Base-by-base conservation (phyloP, 1,140 invertebrate species). In the Calliphora vicina region DNA sequence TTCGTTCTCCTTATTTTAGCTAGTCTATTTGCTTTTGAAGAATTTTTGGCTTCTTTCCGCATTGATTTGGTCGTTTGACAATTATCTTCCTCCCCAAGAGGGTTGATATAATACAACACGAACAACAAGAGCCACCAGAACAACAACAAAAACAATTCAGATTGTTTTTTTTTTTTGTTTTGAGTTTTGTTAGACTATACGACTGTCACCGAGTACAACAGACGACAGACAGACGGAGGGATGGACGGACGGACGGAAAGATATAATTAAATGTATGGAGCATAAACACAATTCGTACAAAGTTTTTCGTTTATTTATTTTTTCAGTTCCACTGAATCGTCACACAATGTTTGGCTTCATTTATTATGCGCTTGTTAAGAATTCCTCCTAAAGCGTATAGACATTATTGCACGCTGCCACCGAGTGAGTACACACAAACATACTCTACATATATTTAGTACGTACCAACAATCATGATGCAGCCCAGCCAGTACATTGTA, bases 21-120 rank as follows among this genome's bases (percentile, higher is more conserved):
- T 17, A 12, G n/a, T 76, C 29, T 35, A 23, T 76, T n/a, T 43
- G 27, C 73, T 67, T 67, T 67, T 67, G 61, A 43, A 78, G 35
- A 78, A 43, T 78, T 74, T 78, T 78, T 78, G 74, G 74, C 74
- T 78, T 78, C 74, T 78, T 78, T 78, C 74, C 74, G 74, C 74
- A 78, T 78, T 78, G 74, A 78, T 78, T 78, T 78, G 35, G 74
- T 45, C 74, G 35, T 78, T 78, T 78, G 74, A 78, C 74, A 78
- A 78, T 78, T 78, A 78, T 43, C 20, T 78, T 78, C 74, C 74
- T 25, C 35, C 74, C 74, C 74, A 43, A 45, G 74, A 78, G 74
- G 74, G 42, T 78, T 78, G 74, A 78, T 35, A 67, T 23, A 67
- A 23, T 67, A 67, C 61, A 57, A 6, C 15, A n/a, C 15, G 15